Evolutionary conservation across 2,888 invertebrate genomes (phyloP).

Genomic region (Parascotia fuliginaria): DNA sequence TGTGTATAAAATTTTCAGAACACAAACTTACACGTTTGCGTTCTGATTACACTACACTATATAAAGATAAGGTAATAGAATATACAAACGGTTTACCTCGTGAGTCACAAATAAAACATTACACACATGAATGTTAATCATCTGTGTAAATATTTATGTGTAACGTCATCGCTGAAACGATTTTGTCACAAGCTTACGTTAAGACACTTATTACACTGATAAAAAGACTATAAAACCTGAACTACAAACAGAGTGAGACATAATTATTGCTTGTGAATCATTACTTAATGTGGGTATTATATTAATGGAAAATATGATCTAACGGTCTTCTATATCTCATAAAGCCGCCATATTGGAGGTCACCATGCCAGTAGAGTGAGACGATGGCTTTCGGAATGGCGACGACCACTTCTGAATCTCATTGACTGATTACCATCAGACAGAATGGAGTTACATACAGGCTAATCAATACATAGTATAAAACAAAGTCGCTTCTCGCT

Average conservation of each 20-base stretch:
- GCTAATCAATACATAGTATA: too few relatives aligned
- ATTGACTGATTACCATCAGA: too few relatives aligned
- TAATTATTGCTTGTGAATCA: background rate
- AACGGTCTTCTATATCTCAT: too few relatives aligned
- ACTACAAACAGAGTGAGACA: background rate
- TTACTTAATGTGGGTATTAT: too few relatives aligned
- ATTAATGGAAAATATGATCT: too few relatives aligned
- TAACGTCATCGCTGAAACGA: slow-evolving; percentile 24
- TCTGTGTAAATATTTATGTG: slow-evolving; percentile 62
- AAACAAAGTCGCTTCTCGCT: too few relatives aligned
- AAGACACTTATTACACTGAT: background rate
- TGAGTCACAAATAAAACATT: slow-evolving; percentile 60
- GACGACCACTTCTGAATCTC: too few relatives aligned
- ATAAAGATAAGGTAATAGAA: slow-evolving; percentile 26
- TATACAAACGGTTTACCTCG: slow-evolving; percentile 26
- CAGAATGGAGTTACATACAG: too few relatives aligned
- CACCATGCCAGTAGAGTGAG: too few relatives aligned
- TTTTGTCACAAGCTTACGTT: slow-evolving; percentile 15
- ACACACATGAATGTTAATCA: slow-evolving; percentile 55
- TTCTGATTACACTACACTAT: slow-evolving; percentile 21
- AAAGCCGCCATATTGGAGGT: too few relatives aligned
- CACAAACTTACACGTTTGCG: slow-evolving; percentile 10
- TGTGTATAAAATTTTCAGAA: background rate
- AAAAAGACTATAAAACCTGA: background rate
- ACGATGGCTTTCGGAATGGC: too few relatives aligned